Evolutionary conservation across 2,797 vertebrate genomes (phyloP).

Genomic region (Sitta carolinensis): DNA sequence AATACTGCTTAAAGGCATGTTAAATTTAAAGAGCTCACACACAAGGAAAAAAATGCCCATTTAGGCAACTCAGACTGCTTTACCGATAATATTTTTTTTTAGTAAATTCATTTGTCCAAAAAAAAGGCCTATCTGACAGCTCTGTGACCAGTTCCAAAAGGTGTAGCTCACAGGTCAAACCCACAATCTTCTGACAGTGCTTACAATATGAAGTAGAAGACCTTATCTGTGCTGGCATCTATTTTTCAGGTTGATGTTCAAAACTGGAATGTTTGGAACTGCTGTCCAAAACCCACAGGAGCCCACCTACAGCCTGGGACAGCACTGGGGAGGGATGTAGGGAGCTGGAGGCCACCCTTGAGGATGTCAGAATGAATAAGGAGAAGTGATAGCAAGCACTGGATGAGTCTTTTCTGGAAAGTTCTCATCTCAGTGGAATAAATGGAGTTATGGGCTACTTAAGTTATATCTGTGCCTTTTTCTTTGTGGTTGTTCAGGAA

Average conservation of each 20-base stretch:
- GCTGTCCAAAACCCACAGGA: not conserved
- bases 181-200: rapidly evolving
- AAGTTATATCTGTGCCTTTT: not conserved
- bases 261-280: not conserved
- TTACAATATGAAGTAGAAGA: not conserved
- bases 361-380: not conserved
- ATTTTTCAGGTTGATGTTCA: not conserved
- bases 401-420: not conserved
- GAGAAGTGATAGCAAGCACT: not conserved
- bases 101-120: not conserved
- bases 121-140: not conserved
- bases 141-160: not conserved
- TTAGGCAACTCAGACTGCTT: not conserved
- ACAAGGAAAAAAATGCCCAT: not conserved
- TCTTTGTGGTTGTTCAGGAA: not conserved
- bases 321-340: not conserved
- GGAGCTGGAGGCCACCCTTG: not conserved
- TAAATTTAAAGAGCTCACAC: slow-evolving; percentile 50
- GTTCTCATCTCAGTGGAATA: not conserved
- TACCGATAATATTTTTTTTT: not conserved
- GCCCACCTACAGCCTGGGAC: not conserved
- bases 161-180: not conserved
- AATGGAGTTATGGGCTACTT: not conserved
- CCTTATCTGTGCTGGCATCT: not conserved
- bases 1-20: slow-evolving; percentile 51